Percentiles rank a stretch among this genome's conserved stretches.
Conservation (phyloP, 2,113 vertebrate species). For the Cryptoleucopteryx plumbea region DNA sequence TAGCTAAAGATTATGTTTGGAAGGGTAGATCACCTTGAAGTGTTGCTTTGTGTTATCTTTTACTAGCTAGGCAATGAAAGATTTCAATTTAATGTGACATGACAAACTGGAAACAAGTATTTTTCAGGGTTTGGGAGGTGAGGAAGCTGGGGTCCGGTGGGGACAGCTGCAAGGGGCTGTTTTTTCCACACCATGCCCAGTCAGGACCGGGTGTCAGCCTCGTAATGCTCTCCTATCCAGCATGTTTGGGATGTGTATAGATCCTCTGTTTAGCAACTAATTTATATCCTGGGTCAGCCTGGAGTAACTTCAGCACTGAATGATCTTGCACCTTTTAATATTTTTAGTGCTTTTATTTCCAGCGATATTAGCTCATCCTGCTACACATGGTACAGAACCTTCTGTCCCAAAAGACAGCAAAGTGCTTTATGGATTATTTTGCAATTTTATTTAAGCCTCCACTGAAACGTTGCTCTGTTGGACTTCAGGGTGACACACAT, state of each 20-base stretch:
- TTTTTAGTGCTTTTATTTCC: not conserved
- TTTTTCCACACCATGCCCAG: not conserved
- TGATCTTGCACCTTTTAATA: not conserved
- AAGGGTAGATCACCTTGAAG: conserved; percentile 49
- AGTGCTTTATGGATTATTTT: not conserved
- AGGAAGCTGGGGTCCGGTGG: not conserved
- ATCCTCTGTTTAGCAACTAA: not conserved
- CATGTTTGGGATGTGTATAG: not conserved
- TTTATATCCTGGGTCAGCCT: not conserved
- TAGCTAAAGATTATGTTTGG: conserved; percentile 28
- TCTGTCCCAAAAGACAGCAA: not conserved
- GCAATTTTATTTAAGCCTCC: not conserved
- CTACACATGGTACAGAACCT: not conserved
- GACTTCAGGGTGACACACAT: not conserved
- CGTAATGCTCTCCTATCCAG: not conserved
- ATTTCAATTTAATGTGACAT: not conserved
- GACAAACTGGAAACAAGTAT: not conserved
- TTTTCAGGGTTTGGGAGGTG: not conserved
- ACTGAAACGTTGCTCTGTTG: not conserved
- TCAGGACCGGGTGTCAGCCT: not conserved
- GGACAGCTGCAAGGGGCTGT: not conserved
- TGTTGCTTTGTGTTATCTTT: conserved; percentile 12
- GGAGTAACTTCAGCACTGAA: not conserved
- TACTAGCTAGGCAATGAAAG: not conserved
- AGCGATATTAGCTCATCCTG: not conserved